Conservation (phyloP, 2,113 vertebrate species). For the Sclerurus mexicanus region DNA sequence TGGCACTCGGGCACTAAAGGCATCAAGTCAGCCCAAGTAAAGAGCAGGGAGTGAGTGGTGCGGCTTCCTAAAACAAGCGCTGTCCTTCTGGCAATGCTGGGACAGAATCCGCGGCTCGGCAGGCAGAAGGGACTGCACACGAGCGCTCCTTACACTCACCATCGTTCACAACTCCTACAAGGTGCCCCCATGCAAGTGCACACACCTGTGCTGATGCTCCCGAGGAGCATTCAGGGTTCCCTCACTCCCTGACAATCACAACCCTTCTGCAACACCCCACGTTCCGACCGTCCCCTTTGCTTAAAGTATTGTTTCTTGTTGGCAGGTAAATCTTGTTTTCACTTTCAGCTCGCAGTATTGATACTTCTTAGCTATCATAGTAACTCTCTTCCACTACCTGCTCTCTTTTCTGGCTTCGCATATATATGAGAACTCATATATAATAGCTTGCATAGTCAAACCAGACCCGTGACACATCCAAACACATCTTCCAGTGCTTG, state of each 20-base stretch:
- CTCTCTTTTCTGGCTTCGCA: background rate
- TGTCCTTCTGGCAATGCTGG: rapidly evolving
- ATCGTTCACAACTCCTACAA: rapidly evolving
- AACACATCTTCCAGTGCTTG: background rate
- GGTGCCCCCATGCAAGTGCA: rapidly evolving
- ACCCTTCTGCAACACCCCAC: background rate
- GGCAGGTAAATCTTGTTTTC: background rate
- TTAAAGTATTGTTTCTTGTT: background rate
- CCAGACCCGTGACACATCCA: background rate
- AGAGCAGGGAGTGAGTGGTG: rapidly evolving
- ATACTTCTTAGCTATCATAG: background rate
- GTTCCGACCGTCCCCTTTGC: background rate
- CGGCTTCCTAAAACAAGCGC: rapidly evolving
- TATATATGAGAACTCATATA: no score
- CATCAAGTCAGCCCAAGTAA: background rate
- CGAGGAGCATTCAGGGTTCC: background rate
- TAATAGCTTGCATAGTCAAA: background rate
- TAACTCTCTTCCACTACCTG: background rate
- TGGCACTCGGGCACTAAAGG: background rate
- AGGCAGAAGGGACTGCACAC: background rate
- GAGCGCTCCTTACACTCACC: background rate
- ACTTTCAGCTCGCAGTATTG: background rate
- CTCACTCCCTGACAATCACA: background rate
- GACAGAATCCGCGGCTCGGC: background rate
- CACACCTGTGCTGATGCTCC: background rate